A percentile compares a stretch with the other conserved stretches of the same genome.
phyloP scores from a whole-genome alignment of 92 coral and sea anemone species.

The Virgularia gustaviana region DNA sequence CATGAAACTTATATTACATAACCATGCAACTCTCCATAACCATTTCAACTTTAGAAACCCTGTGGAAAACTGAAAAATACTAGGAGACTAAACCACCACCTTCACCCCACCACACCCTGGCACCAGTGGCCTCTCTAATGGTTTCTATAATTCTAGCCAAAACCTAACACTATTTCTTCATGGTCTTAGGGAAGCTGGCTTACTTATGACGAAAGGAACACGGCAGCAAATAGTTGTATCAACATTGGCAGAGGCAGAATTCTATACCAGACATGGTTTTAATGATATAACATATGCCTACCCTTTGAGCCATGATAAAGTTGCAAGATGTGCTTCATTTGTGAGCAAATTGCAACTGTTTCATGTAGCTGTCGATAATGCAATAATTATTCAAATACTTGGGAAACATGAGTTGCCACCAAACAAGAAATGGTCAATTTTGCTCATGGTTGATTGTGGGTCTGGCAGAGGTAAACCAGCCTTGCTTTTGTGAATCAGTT shows the following conservation, averaged over 20 bases:
- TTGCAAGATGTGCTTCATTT: constrained; percentile 67
- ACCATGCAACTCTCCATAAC: too few relatives aligned
- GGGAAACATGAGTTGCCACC: constrained; percentile 36
- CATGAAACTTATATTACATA: too few relatives aligned
- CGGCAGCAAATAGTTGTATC: constrained; percentile 74
- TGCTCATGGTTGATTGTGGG: constrained; percentile 78
- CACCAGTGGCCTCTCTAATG: too few relatives aligned
- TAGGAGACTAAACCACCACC: too few relatives aligned
- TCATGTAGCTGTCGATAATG: constrained; percentile 74
- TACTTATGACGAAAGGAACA: constrained; percentile 75
- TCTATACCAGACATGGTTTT: constrained; percentile 69
- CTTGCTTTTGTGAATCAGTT: too few relatives aligned
- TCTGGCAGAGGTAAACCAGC: constrained; percentile 60
- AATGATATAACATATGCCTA: constrained; percentile 87
- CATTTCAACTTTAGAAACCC: too few relatives aligned
- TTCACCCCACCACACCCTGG: too few relatives aligned
- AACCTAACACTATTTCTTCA: too few relatives aligned
- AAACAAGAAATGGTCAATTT: constrained; percentile 78
- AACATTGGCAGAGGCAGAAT: constrained; percentile 85
- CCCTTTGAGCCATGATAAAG: constrained; percentile 74
- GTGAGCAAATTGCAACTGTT: constrained; percentile 57
- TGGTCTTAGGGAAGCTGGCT: constrained; percentile 74
- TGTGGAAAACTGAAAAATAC: too few relatives aligned
- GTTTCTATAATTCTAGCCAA: too few relatives aligned
- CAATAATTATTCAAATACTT: constrained; percentile 60